Evolutionary conservation across 2,797 vertebrate genomes (phyloP).

Genomic region (Poeciliopsis turneri): DNA sequence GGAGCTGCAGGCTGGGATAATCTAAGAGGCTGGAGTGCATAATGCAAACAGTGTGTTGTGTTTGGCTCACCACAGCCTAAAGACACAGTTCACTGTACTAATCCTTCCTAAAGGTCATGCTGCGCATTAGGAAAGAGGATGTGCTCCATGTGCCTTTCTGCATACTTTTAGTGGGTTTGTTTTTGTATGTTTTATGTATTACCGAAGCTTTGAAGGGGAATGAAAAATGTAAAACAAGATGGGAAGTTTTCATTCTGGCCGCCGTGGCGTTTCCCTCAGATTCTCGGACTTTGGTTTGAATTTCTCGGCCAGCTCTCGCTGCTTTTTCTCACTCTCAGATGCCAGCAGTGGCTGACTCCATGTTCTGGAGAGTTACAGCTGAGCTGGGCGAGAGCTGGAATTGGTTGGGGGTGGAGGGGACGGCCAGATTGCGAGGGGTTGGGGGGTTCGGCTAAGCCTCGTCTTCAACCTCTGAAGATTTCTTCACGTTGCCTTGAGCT

Average conservation of each 20-base stretch:
- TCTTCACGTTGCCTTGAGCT: slow-evolving; percentile 62
- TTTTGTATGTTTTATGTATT: slow-evolving; percentile 9
- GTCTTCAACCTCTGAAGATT: slow-evolving; percentile 63
- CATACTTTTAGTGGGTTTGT: slow-evolving; percentile 24
- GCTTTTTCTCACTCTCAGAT: slow-evolving; percentile 58
- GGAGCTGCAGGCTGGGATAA: slow-evolving; percentile 30
- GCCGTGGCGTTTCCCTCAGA: not conserved
- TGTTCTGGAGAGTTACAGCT: slow-evolving; percentile 52
- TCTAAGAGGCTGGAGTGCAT: slow-evolving; percentile 47
- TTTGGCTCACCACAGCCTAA: slow-evolving; percentile 52
- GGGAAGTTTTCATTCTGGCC: not conserved
- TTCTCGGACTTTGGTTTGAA: slow-evolving; percentile 18
- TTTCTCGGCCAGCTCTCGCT: slow-evolving; percentile 18
- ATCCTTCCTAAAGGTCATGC: slow-evolving; percentile 69
- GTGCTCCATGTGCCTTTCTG: slow-evolving; percentile 1
- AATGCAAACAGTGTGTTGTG: slow-evolving; percentile 63
- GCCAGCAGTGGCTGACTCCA: slow-evolving; percentile 24
- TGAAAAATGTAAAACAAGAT: slow-evolving; percentile 1
- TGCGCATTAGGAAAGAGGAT: slow-evolving; percentile 11
- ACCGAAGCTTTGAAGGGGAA: not conserved
- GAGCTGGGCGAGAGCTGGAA: slow-evolving; percentile 59
- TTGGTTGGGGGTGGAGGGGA: slow-evolving; percentile 30
- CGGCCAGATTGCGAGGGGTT: not conserved
- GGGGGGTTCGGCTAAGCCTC: slow-evolving; percentile 62
- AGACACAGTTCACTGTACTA: slow-evolving; percentile 68